Base-by-base conservation (phyloP, 2,888 invertebrate genomes). In the Lasioglossum pauxillum region DNA sequence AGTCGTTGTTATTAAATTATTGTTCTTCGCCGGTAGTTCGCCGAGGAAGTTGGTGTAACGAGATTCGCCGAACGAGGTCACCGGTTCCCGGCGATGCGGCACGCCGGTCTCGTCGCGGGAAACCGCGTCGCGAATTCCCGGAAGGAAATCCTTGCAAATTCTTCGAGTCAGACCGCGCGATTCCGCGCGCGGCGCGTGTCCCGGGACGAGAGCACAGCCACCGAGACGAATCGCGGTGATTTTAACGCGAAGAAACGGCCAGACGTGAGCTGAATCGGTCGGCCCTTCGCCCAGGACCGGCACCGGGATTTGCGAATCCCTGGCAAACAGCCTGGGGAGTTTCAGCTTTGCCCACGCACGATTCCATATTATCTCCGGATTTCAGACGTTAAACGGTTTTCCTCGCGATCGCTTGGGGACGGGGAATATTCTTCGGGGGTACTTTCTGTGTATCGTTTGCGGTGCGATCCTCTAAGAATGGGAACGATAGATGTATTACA, bases 171-270 rank as follows among this genome's bases (percentile, higher is more conserved):
- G 46, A 35, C 38, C 27, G 35, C 53, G 64, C n/a, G 49, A 53
- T 53, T 53, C 53, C n/a, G 12, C 31, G 64, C 23, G 74, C 38
- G n/a, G n/a, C 19, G 35, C 19, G n/a, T 72, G n/a, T 27, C 53
- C 57, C 46, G 38, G 8, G 38, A n/a, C 73, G 73, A 73, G 27
- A n/a, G 27, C 60, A 49, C 57, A n/a, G 60, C n/a, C 38, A 44
- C 78, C 46, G 41, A 88, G 90, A 90, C 89, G 89, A 91, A 91
- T 92, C 88, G 88, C 78, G 82, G 90, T 87, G 89, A 91, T 90
- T 92, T 87, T 83, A 86, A 89, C 87, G 88, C 85, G 89, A 87
- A 89, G 83, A 77, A 67, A 78, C 79, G 69, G 79, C 35, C 27
- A 19, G 74, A 89, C 88, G 89, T 89, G 89, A 84, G 41, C 74